Evolutionary conservation across 2,113 vertebrate genomes (phyloP).

Genomic region (Semicossyphus pulcher): DNA sequence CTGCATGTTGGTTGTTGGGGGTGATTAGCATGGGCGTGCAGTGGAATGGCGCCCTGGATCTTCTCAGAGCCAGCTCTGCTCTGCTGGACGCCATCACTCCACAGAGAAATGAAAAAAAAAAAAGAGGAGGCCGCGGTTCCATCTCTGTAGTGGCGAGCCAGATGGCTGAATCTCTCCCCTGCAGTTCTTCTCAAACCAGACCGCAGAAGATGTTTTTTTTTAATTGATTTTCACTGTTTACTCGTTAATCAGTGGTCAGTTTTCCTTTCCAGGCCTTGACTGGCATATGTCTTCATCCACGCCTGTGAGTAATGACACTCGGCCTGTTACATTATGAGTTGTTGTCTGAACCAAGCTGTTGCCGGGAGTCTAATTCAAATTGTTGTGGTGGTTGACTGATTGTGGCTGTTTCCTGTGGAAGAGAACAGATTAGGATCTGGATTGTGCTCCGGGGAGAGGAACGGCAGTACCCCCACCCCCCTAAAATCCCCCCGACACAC

Average conservation of each 20-base stretch:
- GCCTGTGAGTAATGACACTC: constrained; percentile 17
- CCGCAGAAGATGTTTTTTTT: constrained; percentile 24
- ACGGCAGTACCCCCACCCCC: constrained; percentile 13
- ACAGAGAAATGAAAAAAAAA: constrained; percentile 34
- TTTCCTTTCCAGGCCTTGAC: neutral
- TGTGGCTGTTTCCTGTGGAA: constrained; percentile 52
- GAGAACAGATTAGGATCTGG: constrained; percentile 72
- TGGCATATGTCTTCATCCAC: constrained; percentile 11
- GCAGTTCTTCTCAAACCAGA: constrained; percentile 36
- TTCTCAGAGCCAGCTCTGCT: constrained; percentile 51
- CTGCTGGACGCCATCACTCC: constrained; percentile 63
- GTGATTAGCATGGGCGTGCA: constrained; percentile 70
- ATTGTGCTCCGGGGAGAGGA: constrained; percentile 46
- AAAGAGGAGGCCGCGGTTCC: constrained; percentile 43
- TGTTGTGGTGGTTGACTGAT: constrained; percentile 46
- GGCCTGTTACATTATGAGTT: constrained; percentile 13
- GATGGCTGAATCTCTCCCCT: constrained; percentile 66
- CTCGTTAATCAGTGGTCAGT: constrained; percentile 16
- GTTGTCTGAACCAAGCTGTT: constrained; percentile 12
- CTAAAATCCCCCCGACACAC: constrained; percentile 25
- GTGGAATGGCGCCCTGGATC: constrained; percentile 61
- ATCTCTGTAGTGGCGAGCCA: constrained; percentile 51
- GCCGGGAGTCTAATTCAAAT: constrained; percentile 25
- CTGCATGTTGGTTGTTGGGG: constrained; percentile 70
- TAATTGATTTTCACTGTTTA: constrained; percentile 27